Conservation (phyloP, 2,888 invertebrate genomes). For the Mythimna impura region DNA sequence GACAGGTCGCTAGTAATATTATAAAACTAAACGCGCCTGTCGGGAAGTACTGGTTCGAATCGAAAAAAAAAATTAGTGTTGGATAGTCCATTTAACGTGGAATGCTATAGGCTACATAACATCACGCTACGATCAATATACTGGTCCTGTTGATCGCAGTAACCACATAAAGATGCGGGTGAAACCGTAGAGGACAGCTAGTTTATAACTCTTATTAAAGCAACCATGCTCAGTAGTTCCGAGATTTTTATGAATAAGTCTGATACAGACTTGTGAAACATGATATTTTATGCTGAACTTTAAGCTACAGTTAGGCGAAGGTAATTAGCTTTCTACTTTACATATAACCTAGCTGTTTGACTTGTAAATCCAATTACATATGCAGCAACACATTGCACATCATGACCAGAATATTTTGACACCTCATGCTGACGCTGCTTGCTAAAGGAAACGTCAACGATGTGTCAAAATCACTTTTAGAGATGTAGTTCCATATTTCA, state of each 20-base stretch:
- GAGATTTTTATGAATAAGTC: neutral
- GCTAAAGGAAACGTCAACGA: neutral
- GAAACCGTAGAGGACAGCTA: too few relatives aligned
- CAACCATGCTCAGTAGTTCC: neutral
- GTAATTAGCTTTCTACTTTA: constrained; percentile 60
- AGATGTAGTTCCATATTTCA: neutral
- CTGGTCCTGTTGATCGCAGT: too few relatives aligned
- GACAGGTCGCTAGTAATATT: too few relatives aligned
- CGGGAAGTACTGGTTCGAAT: too few relatives aligned
- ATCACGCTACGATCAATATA: neutral
- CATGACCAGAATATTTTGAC: constrained; percentile 13
- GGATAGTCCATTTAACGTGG: too few relatives aligned
- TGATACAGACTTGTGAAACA: neutral
- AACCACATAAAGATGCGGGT: too few relatives aligned
- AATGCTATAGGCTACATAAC: neutral
- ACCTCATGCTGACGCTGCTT: neutral
- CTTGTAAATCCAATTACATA: constrained; percentile 64
- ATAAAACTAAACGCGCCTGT: too few relatives aligned
- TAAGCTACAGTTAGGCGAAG: constrained; percentile 55
- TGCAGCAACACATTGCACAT: constrained; percentile 56
- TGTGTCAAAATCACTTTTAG: neutral
- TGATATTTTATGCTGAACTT: constrained; percentile 4
- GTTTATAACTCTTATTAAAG: too few relatives aligned
- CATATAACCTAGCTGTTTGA: constrained; percentile 57
- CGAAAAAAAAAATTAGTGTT: too few relatives aligned